A percentile compares a stretch with the other conserved stretches of the same genome.
Conservation (phyloP, 2,888 invertebrate genomes). For the Lobophora halterata region DNA sequence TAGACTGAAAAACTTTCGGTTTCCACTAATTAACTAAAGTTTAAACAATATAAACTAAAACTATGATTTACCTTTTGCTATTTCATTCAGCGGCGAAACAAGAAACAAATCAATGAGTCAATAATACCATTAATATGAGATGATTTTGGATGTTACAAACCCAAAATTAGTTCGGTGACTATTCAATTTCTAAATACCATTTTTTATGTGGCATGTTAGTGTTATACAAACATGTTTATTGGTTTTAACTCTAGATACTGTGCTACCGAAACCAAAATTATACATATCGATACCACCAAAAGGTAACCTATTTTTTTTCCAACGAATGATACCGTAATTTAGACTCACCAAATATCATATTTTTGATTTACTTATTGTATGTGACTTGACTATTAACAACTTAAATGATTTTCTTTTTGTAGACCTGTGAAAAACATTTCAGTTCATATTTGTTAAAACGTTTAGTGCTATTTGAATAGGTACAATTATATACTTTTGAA, state of each 20-base stretch:
- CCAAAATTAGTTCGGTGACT: no score
- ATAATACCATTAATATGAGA: no score
- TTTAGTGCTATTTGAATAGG: neutral
- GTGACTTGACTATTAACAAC: slow-evolving; percentile 52
- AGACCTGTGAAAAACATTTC: slow-evolving; percentile 64
- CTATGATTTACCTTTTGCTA: no score
- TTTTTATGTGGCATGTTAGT: no score
- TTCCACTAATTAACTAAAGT: no score
- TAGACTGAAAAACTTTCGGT: no score
- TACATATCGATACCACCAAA: slow-evolving; percentile 4
- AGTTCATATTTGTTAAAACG: slow-evolving; percentile 26
- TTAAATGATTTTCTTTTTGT: slow-evolving; percentile 64
- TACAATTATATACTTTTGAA: no score
- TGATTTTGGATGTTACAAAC: no score
- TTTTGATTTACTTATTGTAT: slow-evolving; percentile 51
- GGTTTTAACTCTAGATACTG: slow-evolving; percentile 20
- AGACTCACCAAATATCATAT: slow-evolving; percentile 59
- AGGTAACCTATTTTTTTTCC: neutral
- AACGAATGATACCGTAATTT: slow-evolving; percentile 16
- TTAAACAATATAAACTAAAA: no score
- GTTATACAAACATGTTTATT: no score
- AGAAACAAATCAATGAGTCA: no score
- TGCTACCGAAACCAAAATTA: slow-evolving; percentile 23
- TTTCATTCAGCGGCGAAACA: no score
- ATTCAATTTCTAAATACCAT: neutral